Evolutionary conservation across 2,797 vertebrate genomes (phyloP).

Genomic region (Bradypus variegatus): DNA sequence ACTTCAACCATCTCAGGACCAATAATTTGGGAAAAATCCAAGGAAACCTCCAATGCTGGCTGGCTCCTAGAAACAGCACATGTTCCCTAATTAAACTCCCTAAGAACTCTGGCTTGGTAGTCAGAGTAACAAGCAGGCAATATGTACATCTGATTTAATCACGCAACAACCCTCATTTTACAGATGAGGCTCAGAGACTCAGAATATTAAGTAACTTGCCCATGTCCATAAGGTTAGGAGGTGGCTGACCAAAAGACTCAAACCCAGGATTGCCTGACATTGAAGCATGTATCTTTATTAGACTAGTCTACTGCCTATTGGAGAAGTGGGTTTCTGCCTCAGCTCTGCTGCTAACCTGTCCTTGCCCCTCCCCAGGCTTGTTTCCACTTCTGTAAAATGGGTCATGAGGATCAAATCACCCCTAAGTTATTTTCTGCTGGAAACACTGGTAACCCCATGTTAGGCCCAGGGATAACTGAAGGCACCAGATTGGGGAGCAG

Average conservation of each 20-base stretch:
- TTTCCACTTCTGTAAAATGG: not conserved
- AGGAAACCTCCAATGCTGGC: not conserved
- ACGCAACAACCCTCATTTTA: not conserved
- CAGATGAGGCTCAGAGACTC: not conserved
- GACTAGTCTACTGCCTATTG: not conserved
- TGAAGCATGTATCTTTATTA: not conserved
- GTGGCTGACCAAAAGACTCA: not conserved
- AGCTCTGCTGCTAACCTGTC: not conserved
- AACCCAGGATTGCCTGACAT: not conserved
- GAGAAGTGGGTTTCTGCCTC: not conserved
- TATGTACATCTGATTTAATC: not conserved
- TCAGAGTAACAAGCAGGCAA: not conserved
- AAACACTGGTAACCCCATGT: not conserved
- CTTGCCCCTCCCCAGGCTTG: rapidly evolving
- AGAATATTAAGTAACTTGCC: not conserved
- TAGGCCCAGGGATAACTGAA: not conserved
- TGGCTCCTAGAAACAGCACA: not conserved
- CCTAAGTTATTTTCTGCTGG: too few relatives aligned
- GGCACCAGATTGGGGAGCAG: not conserved
- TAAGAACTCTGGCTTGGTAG: not conserved
- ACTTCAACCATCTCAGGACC: not conserved
- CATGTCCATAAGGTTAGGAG: not conserved
- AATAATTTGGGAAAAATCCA: not conserved
- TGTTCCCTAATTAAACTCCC: not conserved
- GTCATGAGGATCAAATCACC: not conserved